Base-by-base conservation (phyloP, 1,140 invertebrate species). In the Bombus huntii region DNA sequence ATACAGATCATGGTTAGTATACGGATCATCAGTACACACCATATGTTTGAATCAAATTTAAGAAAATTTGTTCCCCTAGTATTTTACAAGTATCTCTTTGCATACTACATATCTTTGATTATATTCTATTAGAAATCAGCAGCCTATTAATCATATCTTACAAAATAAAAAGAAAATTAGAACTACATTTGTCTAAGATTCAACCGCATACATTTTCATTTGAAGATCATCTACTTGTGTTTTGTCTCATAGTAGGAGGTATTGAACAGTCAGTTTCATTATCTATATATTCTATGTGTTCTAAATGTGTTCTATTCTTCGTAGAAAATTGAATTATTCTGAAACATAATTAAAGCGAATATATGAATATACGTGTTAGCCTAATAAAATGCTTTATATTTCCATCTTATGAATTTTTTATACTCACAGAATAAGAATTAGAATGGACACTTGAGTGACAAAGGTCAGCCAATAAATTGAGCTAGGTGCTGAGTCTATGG, bases 401-500 rank as follows among this genome's bases (percentile, higher is more conserved):
- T 76, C 37, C 3, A 10, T 74, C 28, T 59, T 34, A 10, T 25
- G 3, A 22, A 57, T 22, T 57, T 34, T 47, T 2, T 5, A 47
- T 87, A 96, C 97, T 96, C 94, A 97, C 97, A 97, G 81, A 72
- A 96, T 94, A 25, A 97, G 88, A 2, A 96, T 0, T 47, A 97
- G 96, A 0, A 98, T 97, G 0, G 94, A 83, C 5, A 96, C 91
- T 92, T 98, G 97, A 6, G 97, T 97, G 28, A 91, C 92, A 88
- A 97, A 96, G 0, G 97, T 98, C 2, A 98, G 93, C 92, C 96
- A 96, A 90, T 96, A 97, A 88, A 98, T 96, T 0, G 96, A 94
- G 88, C 92, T 96, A 6, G 96, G 96, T 88, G 95, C 91, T 31
- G 94, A 94, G 62, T 95, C 87, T 28, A 97, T 95, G 0, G 97